A percentile compares a stretch with the other conserved stretches of the same genome.
Conservation (phyloP, 1,140 invertebrate species). For the Drosophila ambigua region DNA sequence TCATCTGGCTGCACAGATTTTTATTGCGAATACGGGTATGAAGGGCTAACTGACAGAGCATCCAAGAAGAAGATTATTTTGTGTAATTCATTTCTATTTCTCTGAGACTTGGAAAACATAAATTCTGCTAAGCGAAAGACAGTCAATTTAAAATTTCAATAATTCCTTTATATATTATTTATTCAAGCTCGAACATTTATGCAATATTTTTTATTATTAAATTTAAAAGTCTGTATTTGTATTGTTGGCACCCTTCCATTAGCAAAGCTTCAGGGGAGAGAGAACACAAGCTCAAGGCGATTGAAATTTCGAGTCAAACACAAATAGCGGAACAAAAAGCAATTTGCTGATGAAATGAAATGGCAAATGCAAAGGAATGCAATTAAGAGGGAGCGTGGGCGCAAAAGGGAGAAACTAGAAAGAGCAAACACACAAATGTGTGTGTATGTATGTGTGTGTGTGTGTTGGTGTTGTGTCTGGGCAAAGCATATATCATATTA, state of each 20-base stretch:
- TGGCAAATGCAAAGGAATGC: constrained; percentile 56
- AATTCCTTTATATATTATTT: not conserved
- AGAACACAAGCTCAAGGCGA: constrained; percentile 25
- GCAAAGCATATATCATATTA: constrained; percentile 51
- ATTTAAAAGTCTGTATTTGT: not conserved
- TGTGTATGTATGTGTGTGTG: constrained; percentile 4
- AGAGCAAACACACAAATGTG: constrained; percentile 16
- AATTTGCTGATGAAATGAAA: constrained; percentile 68
- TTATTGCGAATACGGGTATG: not conserved
- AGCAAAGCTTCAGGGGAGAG: constrained; percentile 3
- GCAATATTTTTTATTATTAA: not conserved
- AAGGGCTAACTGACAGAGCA: not conserved
- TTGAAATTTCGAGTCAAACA: constrained; percentile 50
- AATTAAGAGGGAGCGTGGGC: constrained; percentile 52
- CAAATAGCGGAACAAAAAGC: constrained; percentile 59
- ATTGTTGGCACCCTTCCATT: constrained; percentile 27
- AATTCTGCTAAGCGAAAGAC: too few relatives aligned
- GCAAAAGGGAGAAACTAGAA: constrained; percentile 5
- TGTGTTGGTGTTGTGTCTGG: constrained; percentile 23
- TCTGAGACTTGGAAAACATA: too few relatives aligned
- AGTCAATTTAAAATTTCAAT: too few relatives aligned
- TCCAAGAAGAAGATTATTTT: not conserved
- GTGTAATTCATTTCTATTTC: not conserved
- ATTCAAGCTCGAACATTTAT: too few relatives aligned
- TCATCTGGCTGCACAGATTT: constrained; percentile 15